Evolutionary conservation across 1,140 invertebrate species (phyloP).

Genomic region (Stenopsyche tienmushanensis): DNA sequence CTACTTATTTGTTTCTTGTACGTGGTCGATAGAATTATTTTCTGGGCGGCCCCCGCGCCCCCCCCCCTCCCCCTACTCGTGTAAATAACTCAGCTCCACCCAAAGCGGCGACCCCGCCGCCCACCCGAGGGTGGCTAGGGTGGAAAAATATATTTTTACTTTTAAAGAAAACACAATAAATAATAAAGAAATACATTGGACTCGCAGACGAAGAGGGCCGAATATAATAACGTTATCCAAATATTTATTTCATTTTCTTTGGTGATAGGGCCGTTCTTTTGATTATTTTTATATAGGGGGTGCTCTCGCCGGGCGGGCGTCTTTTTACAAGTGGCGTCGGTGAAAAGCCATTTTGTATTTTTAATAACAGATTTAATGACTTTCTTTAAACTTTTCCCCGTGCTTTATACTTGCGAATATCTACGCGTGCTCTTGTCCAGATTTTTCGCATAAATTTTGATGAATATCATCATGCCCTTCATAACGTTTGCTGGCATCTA

Average conservation of each 20-base stretch:
- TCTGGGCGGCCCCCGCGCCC: not conserved
- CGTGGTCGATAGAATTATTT: constrained; percentile 28
- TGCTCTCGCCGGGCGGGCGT: constrained; percentile 17
- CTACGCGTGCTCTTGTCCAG: not conserved
- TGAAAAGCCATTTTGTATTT: constrained; percentile 41
- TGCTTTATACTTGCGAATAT: not conserved
- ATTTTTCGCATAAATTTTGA: not conserved
- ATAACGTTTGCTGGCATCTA: no score
- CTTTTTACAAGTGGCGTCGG: constrained; percentile 28
- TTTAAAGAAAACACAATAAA: constrained; percentile 43
- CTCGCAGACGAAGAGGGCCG: constrained; percentile 34
- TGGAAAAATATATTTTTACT: constrained; percentile 40
- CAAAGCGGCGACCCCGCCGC: not conserved
- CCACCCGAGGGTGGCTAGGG: constrained; percentile 1
- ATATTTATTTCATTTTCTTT: constrained; percentile 42
- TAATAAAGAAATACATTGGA: constrained; percentile 42
- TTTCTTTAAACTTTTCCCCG: constrained; percentile 39
- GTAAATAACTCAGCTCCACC: constrained; percentile 32
- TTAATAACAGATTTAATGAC: constrained; percentile 42
- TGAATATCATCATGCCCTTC: not conserved
- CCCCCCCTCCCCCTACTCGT: no score
- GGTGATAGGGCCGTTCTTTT: constrained; percentile 38
- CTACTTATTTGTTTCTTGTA: constrained; percentile 21
- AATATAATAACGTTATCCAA: constrained; percentile 42
- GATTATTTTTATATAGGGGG: constrained; percentile 41